Evolutionary conservation across 2,797 vertebrate species (phyloP), one percentile per base, ranked within the genome.

Genomic region (Anguilla pacifica): DNA sequence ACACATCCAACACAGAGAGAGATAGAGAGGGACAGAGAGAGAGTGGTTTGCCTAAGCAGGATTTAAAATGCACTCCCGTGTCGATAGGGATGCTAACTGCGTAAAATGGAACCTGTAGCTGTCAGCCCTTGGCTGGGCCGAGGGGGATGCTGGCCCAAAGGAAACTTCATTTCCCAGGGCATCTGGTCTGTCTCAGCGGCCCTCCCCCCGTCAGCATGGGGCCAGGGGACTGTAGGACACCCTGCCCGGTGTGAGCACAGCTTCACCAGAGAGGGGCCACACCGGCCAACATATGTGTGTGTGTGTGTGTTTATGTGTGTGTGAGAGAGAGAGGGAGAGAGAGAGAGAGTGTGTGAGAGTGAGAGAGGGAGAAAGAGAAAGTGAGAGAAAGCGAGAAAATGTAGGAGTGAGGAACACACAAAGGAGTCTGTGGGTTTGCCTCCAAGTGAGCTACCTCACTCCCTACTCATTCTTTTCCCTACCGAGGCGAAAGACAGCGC

Each of bases 261-360:
- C 87, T 87, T 92, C 91, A 93, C 89, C 90, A 92, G 90, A 93
- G 90, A 91, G 92, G 93, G 91, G 91, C 89, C 88, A 79, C 90
- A 91, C 91, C 90, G 89, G 93, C 92, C 95, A 95, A 92, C 91
- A 90, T 87, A 92, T 95, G 55, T 89, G 77, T 85, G 93, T 93
- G 92, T 93, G 82, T 85, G 74, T 82, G 88, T 87, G 88, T 89
- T 83, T 85, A 61, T 77, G 67, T 85, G 84, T 61, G 61, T 84
- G 87, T 77, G 72, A 39, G 72, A 39, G 31, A 39, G 28, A 39
- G 72, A 17, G 72, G 87, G 88, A 90, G 55, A 7, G 61, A 67
- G 5, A 25, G 61, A 64, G 61, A 64, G 61, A 67, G 22, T 5
- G 17, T 17, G 3, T 17, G n/a, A 67, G 6, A 25, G 10, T n/a